A percentile compares a stretch with the other conserved stretches of the same genome.
These are phyloP conservation scores for Diorhabda sublineata DNA, from an alignment of 1,140 invertebrate genomes.

Conservation along the genomic window DNA sequence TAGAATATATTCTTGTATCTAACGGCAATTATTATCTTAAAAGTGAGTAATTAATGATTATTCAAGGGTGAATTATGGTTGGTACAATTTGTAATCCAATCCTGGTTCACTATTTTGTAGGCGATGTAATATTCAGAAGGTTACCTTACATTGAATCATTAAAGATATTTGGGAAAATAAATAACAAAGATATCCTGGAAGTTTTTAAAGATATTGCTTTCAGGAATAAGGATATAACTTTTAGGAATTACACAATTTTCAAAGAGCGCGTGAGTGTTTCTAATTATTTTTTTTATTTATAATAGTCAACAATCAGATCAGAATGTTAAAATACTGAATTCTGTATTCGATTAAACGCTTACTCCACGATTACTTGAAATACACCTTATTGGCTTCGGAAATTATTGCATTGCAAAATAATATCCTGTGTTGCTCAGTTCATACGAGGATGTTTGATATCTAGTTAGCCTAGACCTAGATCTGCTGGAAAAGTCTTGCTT, in stretches of 20 bases:
- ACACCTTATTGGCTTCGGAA: too few relatives aligned
- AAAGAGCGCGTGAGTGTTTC: constrained; percentile 25
- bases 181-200: constrained; percentile 27
- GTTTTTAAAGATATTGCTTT: constrained; percentile 31
- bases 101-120: constrained; percentile 29
- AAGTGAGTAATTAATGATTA: not conserved
- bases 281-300: too few relatives aligned
- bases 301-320: too few relatives aligned
- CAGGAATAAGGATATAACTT: constrained; percentile 22
- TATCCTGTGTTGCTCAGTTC: too few relatives aligned
- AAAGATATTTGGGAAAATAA: constrained; percentile 26
- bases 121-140: constrained; percentile 33
- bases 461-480: too few relatives aligned
- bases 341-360: too few relatives aligned
- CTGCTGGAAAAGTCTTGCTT: too few relatives aligned
- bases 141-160: constrained; percentile 32
- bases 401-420: too few relatives aligned
- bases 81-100: not conserved
- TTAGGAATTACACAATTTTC: constrained; percentile 30
- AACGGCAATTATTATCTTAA: constrained; percentile 18
- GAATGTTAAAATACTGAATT: too few relatives aligned
- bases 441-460: too few relatives aligned
- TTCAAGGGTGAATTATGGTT: too few relatives aligned
- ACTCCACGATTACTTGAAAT: too few relatives aligned
- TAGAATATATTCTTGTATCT: constrained; percentile 23